Conservation (phyloP, 1,140 invertebrate species). For the Leptoteleia sp. region DNA sequence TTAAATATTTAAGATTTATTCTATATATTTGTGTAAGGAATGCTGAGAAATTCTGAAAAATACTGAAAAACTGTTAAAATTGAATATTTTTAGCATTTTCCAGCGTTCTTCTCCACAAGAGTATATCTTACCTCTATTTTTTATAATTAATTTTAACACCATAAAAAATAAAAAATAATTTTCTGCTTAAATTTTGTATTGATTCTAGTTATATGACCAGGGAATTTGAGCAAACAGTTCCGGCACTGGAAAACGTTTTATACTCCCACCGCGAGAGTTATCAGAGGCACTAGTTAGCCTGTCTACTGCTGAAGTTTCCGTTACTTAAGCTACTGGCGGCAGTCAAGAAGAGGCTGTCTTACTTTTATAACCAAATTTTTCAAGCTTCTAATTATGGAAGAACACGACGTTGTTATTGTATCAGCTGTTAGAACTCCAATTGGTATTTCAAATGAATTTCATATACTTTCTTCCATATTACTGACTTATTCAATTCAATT, state of each 20-base stretch:
- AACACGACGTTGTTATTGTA: conserved; percentile 83
- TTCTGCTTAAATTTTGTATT: no score
- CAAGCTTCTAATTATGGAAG: conserved; percentile 66
- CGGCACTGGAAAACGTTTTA: conserved; percentile 33
- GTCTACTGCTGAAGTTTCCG: conserved; percentile 44
- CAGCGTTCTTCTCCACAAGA: no score
- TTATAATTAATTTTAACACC: no score
- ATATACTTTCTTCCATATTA: neutral
- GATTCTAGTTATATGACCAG: conserved; percentile 1
- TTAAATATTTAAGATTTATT: no score
- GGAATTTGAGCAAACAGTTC: conserved; percentile 2
- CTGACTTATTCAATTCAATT: no score
- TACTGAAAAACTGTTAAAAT: no score
- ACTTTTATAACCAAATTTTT: conserved; percentile 40
- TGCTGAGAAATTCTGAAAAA: no score
- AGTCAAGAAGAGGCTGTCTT: conserved; percentile 18
- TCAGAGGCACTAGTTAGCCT: conserved; percentile 25
- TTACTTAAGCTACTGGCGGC: conserved; percentile 33
- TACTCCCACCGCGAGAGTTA: conserved; percentile 24
- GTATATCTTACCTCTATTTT: no score
- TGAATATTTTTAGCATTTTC: no score
- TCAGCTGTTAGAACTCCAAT: conserved; percentile 86
- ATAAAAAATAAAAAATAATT: no score
- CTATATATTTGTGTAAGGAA: no score
- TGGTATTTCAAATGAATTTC: conserved; percentile 78